Percentiles rank a stretch among this genome's conserved stretches.
Evolutionary conservation across 2,888 invertebrate species (phyloP).

Genomic region (Melinaea menophilus): DNA sequence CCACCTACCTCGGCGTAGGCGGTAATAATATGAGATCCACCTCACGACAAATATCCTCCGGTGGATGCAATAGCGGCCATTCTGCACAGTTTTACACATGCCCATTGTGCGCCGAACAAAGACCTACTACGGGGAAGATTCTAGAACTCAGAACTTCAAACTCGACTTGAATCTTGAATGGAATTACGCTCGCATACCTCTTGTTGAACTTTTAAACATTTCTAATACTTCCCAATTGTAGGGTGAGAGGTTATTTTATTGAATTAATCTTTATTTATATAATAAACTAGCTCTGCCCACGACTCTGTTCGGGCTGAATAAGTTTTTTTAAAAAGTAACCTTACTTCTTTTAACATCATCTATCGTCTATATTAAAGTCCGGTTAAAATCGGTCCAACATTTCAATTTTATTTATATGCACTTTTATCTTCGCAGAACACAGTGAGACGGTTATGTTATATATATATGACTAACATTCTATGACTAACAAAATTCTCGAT

Average conservation of each 20-base stretch:
- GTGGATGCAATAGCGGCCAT: slow-evolving; percentile 46
- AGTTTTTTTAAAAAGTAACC: too few relatives aligned
- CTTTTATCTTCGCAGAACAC: too few relatives aligned
- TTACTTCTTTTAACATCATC: too few relatives aligned
- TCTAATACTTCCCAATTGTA: slow-evolving; percentile 35
- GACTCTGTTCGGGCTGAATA: too few relatives aligned
- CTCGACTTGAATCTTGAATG: slow-evolving; percentile 68
- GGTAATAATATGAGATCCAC: slow-evolving; percentile 18
- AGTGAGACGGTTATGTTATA: background rate
- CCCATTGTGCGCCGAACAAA: slow-evolving; percentile 67
- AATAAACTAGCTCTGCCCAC: too few relatives aligned
- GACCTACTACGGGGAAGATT: slow-evolving; percentile 55
- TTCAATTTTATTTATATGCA: too few relatives aligned
- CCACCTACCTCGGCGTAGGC: slow-evolving; percentile 18
- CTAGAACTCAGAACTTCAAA: slow-evolving; percentile 60
- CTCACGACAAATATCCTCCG: slow-evolving; percentile 51
- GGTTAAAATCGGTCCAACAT: too few relatives aligned
- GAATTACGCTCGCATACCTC: slow-evolving; percentile 58
- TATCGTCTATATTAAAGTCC: too few relatives aligned
- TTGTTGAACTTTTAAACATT: slow-evolving; percentile 46
- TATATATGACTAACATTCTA: too few relatives aligned
- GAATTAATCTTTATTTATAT: slow-evolving; percentile 18
- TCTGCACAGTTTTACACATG: slow-evolving; percentile 64
- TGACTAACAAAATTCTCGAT: too few relatives aligned
- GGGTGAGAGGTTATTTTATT: slow-evolving; percentile 22